A percentile compares a stretch with the other conserved stretches of the same genome.
Evolutionary conservation across 2,113 vertebrate species (phyloP).

Genomic region (Fulica atra): DNA sequence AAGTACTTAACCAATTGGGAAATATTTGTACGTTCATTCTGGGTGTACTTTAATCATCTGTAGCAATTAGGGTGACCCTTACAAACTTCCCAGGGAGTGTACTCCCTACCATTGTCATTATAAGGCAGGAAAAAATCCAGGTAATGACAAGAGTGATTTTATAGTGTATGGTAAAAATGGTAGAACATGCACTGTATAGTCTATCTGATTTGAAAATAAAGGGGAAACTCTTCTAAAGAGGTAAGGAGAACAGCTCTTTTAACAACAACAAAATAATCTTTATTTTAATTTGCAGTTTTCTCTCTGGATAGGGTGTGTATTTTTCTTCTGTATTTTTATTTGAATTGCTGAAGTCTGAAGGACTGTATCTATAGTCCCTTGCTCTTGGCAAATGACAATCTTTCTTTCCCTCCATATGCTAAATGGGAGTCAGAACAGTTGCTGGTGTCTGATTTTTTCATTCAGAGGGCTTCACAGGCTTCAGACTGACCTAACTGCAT

Average conservation of each 20-base stretch:
- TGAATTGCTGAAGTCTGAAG: background rate
- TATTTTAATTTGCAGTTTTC: background rate
- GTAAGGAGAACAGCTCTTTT: background rate
- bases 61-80: background rate
- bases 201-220: background rate
- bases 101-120: background rate
- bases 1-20: background rate
- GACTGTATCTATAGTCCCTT: background rate
- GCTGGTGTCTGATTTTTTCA: background rate
- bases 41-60: background rate
- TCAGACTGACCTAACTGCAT: background rate
- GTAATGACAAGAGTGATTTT: background rate
- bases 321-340: background rate
- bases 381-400: background rate
- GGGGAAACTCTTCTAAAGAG: background rate
- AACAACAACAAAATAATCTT: background rate
- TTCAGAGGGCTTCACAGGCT: background rate
- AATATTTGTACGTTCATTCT: background rate
- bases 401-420: background rate
- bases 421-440: background rate
- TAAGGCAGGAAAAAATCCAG: background rate
- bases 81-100: background rate
- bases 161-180: background rate
- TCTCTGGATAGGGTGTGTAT: background rate
- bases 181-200: background rate